Base-by-base conservation (phyloP, 2,888 invertebrate species). In the Tipula confusa region DNA sequence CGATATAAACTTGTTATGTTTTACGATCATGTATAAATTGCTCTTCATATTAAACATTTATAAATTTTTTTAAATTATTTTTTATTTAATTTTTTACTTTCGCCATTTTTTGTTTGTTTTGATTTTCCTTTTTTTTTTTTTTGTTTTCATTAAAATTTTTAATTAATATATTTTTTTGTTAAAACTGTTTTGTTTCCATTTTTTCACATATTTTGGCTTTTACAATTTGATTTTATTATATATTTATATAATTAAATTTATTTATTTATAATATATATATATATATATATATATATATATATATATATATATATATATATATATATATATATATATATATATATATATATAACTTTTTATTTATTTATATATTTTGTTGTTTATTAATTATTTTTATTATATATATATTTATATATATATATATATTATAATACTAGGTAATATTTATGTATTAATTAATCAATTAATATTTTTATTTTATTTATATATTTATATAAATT, bases 161-260 rank as follows among this genome's bases (percentile, higher is more conserved):
- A 33, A 33, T 33, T 84, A 83, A 83, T 84, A 83, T 84, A 83
- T 83, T 82, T 84, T 84, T 84, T 36, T 80, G 82, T 84, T 84
- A 80, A 82, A 80, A 84, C 83, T 83, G 83, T 84, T 85, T 83
- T 84, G n/a, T 80, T 29, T 80, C 29, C 80, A 80, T 80, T 82
- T 82, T 80, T 80, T 29, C 80, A 31, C 80, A 29, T 29, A 29
- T 80, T 80, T 82, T 83, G 84, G 64, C 84, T 83, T 38, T 43
- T 38, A 29, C 79, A 84, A 84, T 82, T 29, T 83, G 79, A 84
- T 85, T 84, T 84, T 85, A 85, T 84, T 85, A 85, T n/a, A n/a
- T n/a, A n/a, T 85, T 86, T 84, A 85, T 85, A 85, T 85, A 33
- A 82, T 82, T 33, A 33, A 33, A 82, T 33, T 80, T 80, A 80